Percentiles rank a stretch among this genome's conserved stretches.
Conservation (phyloP, 1,140 invertebrate genomes). For the Bombus pascuorum region DNA sequence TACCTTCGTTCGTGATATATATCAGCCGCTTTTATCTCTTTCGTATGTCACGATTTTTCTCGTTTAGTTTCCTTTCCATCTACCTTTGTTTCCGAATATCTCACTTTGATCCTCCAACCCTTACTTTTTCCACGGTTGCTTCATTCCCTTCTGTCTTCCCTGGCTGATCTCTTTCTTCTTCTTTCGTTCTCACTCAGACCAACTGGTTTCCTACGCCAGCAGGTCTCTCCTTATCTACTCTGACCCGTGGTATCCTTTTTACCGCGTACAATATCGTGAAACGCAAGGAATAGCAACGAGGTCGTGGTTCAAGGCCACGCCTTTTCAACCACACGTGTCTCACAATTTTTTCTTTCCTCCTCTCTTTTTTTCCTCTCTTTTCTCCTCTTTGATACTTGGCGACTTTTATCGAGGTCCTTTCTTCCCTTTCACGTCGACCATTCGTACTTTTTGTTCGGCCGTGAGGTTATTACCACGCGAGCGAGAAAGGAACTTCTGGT, state of each 20-base stretch:
- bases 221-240: not conserved
- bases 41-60: not conserved
- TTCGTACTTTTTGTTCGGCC: not conserved
- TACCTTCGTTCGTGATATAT: not conserved
- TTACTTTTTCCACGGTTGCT: not conserved
- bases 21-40: not conserved
- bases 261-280: not conserved
- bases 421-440: not conserved
- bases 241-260: not conserved
- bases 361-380: not conserved
- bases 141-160: not conserved
- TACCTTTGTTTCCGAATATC: not conserved
- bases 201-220: not conserved
- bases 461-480: not conserved
- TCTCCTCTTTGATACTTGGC: not conserved
- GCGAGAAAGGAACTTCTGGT: not conserved
- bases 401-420: not conserved
- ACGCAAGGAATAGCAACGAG: not conserved
- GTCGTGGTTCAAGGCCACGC: constrained; percentile 13
- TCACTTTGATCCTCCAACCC: not conserved
- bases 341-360: not conserved
- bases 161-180: not conserved
- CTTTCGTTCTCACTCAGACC: not conserved
- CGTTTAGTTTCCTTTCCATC: not conserved
- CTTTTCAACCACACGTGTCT: not conserved